Evolutionary conservation across 2,888 invertebrate species (phyloP), one percentile per base, ranked within the genome.

Genomic region (Himalopsyche tibetana): DNA sequence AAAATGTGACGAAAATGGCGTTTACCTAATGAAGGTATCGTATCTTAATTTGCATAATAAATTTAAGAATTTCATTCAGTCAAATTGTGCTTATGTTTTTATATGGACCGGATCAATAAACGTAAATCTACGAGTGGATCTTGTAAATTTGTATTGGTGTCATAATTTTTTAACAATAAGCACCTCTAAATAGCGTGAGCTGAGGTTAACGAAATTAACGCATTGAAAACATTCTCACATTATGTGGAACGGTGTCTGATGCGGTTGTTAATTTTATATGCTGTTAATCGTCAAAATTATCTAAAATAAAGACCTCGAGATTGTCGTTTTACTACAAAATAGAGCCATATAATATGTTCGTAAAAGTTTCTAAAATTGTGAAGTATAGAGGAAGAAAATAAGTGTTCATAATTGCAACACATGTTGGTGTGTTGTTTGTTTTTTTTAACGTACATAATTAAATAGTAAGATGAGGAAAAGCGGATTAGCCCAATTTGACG

Each of bases 301-400:
- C 74, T 74, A 36, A 12, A n/a, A 36, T 38, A 36, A 9, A 69
- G 38, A 74, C 74, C 74, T 74, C 74, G 74, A 38, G 19, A 74
- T 74, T 74, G 74, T 74, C 74, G 74, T 74, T 74, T 74, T 36
- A 74, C 38, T 36, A 38, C 74, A 12, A 74, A 74, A 74, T 74
- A 38, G 15, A 74, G 74, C 38, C 74, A 74, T 69, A 69, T 69
- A 42, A 6, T 63, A 69, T 69, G 69, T 69, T 36, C 69, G 36
- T 69, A 36, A 69, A 69, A 69, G 74, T 74, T 74, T 74, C 74
- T 74, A 74, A 15, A 9, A 28, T 8, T 19, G 28, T 28, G 28
- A 28, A 28, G 5, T 11, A 0, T 9, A 36, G 17, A 69, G 69
- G 69, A 69, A 69, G 12, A 74, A 74, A 38, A 74, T 69, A 74